Conservation (phyloP, 35 echinoderm and acorn worm species). For the Lytechinus variegatus region DNA sequence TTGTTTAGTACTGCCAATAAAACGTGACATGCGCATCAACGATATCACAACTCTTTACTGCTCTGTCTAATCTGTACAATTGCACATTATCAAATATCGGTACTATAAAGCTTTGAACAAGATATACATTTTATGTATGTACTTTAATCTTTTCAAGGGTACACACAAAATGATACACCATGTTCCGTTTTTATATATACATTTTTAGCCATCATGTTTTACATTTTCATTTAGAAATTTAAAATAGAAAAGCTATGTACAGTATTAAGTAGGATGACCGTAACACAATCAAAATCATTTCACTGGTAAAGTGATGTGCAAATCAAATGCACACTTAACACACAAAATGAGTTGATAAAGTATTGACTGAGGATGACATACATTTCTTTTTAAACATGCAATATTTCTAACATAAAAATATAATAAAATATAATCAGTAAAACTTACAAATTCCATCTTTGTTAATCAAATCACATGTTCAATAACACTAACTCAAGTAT, state of each 20-base stretch:
- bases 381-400: too few relatives aligned
- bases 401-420: too few relatives aligned
- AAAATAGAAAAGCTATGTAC: neutral
- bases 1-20: neutral
- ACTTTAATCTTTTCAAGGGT: neutral
- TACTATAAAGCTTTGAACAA: neutral
- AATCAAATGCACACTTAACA: neutral
- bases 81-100: neutral
- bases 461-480: neutral
- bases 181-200: neutral
- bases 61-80: constrained; percentile 2
- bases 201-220: neutral
- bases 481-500: neutral
- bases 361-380: neutral
- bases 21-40: neutral
- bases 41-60: neutral
- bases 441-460: neutral
- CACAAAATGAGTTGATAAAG: neutral
- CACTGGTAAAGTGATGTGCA: neutral
- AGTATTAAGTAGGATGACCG: neutral
- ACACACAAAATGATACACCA: neutral
- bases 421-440: neutral
- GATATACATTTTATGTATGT: neutral
- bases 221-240: neutral
- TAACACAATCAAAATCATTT: neutral